Evolutionary conservation across 2,888 invertebrate genomes (phyloP).

Genomic region (Ochropleura plecta): DNA sequence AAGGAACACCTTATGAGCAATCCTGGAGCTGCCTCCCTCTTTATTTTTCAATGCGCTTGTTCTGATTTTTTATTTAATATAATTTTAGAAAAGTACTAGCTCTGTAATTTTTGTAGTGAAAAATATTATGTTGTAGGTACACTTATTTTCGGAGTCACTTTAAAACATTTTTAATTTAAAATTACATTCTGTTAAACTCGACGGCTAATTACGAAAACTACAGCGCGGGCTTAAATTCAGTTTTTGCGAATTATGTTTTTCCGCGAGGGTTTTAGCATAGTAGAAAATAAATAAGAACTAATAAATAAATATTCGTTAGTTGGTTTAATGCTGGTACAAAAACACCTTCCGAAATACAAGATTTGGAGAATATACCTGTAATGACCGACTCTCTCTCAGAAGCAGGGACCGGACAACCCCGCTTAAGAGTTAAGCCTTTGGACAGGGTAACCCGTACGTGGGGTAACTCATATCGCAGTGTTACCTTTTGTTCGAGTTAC

Average conservation of each 20-base stretch:
- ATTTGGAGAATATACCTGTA: slow-evolving; percentile 23
- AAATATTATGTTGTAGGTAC: neutral
- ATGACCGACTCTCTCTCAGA: too few species aligned
- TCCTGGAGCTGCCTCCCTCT: neutral
- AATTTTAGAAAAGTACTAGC: neutral
- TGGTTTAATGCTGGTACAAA: slow-evolving; percentile 10
- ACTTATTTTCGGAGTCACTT: slow-evolving; percentile 2
- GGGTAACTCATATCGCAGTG: too few species aligned
- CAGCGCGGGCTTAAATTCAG: slow-evolving; percentile 1
- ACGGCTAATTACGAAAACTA: slow-evolving; percentile 17
- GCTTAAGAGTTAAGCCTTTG: too few species aligned
- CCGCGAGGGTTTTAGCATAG: neutral
- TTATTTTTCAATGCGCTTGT: neutral
- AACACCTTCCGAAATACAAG: slow-evolving; percentile 3
- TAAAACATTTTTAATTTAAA: slow-evolving; percentile 10
- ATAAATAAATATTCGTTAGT: slow-evolving; percentile 2
- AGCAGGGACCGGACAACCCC: too few species aligned
- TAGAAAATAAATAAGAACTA: slow-evolving; percentile 9
- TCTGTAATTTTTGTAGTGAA: neutral
- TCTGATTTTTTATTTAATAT: neutral
- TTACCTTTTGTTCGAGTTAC: too few species aligned
- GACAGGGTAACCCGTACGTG: too few species aligned
- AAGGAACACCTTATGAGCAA: neutral
- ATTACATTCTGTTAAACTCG: neutral
- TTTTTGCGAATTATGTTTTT: slow-evolving; percentile 22